Percentiles rank a stretch among this genome's conserved stretches.
Conservation (phyloP, 2,113 vertebrate species). For the Pionites leucogaster region DNA sequence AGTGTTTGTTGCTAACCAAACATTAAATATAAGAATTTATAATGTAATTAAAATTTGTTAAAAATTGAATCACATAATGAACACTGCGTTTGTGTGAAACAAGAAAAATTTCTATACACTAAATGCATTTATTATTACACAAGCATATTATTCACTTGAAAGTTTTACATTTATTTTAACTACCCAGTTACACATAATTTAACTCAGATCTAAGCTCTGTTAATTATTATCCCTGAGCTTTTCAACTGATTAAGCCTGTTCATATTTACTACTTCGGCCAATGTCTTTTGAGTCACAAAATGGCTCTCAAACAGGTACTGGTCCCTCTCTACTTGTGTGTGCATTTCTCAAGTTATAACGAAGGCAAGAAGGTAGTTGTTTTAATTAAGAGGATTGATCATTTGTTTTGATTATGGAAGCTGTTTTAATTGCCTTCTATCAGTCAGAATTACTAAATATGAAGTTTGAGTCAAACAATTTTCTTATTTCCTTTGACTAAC, state of each 20-base stretch:
- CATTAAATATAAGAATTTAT: background rate
- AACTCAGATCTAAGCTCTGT: background rate
- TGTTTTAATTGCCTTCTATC: constrained; percentile 21
- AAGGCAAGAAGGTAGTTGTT: background rate
- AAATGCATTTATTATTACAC: background rate
- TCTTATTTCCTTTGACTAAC: background rate
- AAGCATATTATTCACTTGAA: background rate
- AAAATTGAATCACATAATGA: background rate
- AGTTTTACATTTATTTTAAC: constrained; percentile 15
- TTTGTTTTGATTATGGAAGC: constrained; percentile 3
- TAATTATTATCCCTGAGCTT: constrained; percentile 37
- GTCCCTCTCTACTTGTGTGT: background rate
- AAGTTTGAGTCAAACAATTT: background rate
- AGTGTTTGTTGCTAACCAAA: background rate
- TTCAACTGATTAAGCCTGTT: constrained; percentile 34
- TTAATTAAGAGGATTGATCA: background rate
- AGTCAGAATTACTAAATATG: background rate
- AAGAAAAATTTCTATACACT: background rate
- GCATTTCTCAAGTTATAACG: background rate
- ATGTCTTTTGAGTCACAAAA: background rate
- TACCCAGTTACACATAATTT: background rate
- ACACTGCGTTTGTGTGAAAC: background rate
- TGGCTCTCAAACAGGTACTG: background rate
- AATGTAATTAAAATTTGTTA: background rate
- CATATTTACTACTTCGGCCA: background rate